These are phyloP conservation scores for Drosophila ironensis DNA, from an alignment of 1,140 invertebrate species.

Conservation along the genomic window DNA sequence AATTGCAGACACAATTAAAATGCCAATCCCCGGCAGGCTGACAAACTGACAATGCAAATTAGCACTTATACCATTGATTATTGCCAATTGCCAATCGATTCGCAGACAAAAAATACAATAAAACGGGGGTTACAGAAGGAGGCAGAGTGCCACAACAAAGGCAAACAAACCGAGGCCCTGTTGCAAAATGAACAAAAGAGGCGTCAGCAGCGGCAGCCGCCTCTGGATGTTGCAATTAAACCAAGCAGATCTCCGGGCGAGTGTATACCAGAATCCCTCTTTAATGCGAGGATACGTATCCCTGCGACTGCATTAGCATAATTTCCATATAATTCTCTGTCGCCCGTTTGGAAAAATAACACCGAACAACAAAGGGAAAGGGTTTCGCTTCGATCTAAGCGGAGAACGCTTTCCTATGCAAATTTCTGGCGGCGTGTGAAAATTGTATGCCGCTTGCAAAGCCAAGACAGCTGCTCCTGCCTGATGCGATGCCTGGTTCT, in stretches of 20 bases:
- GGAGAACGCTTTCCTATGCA: constrained; percentile 38
- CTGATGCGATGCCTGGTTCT: neutral
- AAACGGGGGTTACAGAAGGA: constrained; percentile 16
- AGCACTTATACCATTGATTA: constrained; percentile 72
- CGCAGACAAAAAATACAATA: constrained; percentile 9
- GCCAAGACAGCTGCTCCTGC: constrained; percentile 51
- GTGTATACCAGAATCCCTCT: constrained; percentile 2
- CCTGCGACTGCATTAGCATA: constrained; percentile 58
- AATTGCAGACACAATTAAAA: constrained; percentile 36
- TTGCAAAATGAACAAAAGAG: constrained; percentile 29
- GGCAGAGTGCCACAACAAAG: constrained; percentile 31
- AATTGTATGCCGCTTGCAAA: constrained; percentile 28
- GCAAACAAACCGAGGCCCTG: constrained; percentile 34
- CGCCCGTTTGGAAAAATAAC: constrained; percentile 48
- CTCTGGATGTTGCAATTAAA: constrained; percentile 56
- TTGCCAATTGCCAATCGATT: constrained; percentile 72
- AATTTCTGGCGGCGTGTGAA: constrained; percentile 61
- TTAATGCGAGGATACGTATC: constrained; percentile 2
- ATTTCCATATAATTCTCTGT: constrained; percentile 74
- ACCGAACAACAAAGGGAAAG: constrained; percentile 23
- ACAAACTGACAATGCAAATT: constrained; percentile 65
- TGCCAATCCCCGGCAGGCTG: constrained; percentile 33
- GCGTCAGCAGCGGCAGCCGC: constrained; percentile 4
- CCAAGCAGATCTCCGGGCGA: constrained; percentile 9
- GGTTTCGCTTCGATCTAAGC: constrained; percentile 25